phyloP scores from a whole-genome alignment of 2,888 invertebrate species.

The Oxytorus armatus region DNA sequence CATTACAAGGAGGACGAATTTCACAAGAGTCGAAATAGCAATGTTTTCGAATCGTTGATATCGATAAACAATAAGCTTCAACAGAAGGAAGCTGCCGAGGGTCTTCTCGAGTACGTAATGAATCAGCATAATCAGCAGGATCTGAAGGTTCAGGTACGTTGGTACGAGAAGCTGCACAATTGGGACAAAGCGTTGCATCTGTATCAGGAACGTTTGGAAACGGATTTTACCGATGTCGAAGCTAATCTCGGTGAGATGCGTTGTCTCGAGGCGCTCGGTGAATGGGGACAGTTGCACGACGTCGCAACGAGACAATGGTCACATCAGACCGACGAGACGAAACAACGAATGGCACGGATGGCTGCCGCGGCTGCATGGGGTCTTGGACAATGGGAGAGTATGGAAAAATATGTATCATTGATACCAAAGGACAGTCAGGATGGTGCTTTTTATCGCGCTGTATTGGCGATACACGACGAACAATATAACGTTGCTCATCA shows the following conservation, averaged over 20 bases:
- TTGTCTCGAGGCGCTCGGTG: constrained; percentile 97
- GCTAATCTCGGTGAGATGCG: constrained; percentile 96
- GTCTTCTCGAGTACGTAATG: constrained; percentile 95
- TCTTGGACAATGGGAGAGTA: constrained; percentile 95
- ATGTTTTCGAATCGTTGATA: constrained; percentile 96
- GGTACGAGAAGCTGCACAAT: constrained; percentile 99
- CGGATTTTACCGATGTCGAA: constrained; percentile 90
- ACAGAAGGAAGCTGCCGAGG: constrained; percentile 99
- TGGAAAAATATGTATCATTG: constrained; percentile 95
- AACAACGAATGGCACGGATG: constrained; percentile 92
- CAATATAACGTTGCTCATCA: constrained; percentile 89
- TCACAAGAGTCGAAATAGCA: constrained; percentile 91
- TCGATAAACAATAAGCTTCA: constrained; percentile 99
- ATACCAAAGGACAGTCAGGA: constrained; percentile 97
- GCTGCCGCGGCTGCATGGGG: constrained; percentile 99
- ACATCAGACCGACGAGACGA: constrained; percentile 87
- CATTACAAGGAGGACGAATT: constrained; percentile 98
- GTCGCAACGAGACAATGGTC: constrained; percentile 93
- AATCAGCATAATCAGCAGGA: constrained; percentile 88
- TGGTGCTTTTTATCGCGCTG: constrained; percentile 97
- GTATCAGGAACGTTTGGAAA: constrained; percentile 91
- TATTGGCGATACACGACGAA: constrained; percentile 94
- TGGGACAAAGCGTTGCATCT: constrained; percentile 98
- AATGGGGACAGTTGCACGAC: constrained; percentile 95
- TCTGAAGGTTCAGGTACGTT: constrained; percentile 91